Base-by-base conservation (phyloP, 1,140 invertebrate genomes). In the Drosophila repleta region DNA sequence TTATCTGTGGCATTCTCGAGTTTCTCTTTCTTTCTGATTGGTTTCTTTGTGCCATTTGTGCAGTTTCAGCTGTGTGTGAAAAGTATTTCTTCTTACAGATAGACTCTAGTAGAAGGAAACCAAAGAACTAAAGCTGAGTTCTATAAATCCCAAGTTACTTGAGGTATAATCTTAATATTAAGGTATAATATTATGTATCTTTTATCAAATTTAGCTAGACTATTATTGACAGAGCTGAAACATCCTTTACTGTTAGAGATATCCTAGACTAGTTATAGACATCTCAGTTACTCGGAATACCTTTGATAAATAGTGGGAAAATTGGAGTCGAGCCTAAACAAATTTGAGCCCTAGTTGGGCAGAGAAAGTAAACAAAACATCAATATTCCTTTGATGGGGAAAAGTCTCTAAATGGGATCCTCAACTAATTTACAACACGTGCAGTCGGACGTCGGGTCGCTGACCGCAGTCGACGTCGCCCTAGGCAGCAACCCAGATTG, bases 391-490 rank as follows among this genome's bases (percentile, higher is more conserved):
- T 68, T 11, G 32, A 56, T 24, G 17, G 35, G 29, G 10, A 32
- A 43, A 43, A 43, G 15, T 11, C 17, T 15, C 39, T 17, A 43
- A 51, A 70, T 76, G 70, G 73, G 51, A 68, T 88, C 79, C 83
- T 88, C 74, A 83, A 83, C 84, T 83, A 88, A 87, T 88, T 87
- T 87, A 88, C 83, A 79, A 87, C 83, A 87, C 83, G 83, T 87
- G 83, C 88, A 87, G 79, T 79, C 83, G 74, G 41, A 45, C 49
- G 58, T 57, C 39, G 69, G 83, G 83, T 88, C 83, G 84, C 84
- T 87, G 83, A 87, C 83, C 83, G 82, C 39, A 48, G 39, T 17
- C 82, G 82, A 32, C 43, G 56, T 41, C 67, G 56, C 7, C 75
- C 83, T 78, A 55, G 70, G 65, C 66, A 71, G 62, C 70, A 75